These are phyloP conservation scores for Tenrec ecaudatus DNA, from an alignment of 2,113 vertebrate species.

Conservation along the genomic window DNA sequence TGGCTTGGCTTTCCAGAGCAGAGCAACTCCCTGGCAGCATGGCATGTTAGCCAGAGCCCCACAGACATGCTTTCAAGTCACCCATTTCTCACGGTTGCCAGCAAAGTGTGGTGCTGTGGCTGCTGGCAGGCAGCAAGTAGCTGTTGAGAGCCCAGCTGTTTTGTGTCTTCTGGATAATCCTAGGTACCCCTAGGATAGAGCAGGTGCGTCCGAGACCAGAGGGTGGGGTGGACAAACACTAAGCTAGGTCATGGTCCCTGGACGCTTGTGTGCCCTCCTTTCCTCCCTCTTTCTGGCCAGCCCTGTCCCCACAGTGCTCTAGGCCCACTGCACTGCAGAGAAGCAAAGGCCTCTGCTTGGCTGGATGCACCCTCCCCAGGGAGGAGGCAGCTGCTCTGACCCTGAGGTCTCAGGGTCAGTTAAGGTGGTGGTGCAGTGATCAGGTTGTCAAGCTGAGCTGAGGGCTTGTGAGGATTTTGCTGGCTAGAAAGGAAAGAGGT, in stretches of 20 bases:
- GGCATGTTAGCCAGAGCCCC: no score
- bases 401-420: neutral
- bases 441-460: no score
- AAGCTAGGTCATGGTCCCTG: no score
- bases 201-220: no score
- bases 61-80: neutral
- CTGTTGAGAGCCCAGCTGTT: no score
- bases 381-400: neutral
- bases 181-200: no score
- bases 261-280: neutral
- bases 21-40: neutral
- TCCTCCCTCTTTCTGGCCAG: neutral
- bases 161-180: no score
- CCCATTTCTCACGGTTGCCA: no score
- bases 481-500: neutral
- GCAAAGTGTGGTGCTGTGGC: no score
- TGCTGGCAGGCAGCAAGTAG: no score
- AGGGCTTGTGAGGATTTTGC: neutral
- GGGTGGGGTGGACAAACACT: no score
- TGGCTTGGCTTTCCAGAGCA: neutral
- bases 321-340: neutral
- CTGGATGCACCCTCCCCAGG: neutral
- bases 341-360: neutral
- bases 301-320: neutral
- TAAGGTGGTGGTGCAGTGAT: no score